phyloP scores from a whole-genome alignment of 1,140 invertebrate species.

The Drosophila watanabei region DNA sequence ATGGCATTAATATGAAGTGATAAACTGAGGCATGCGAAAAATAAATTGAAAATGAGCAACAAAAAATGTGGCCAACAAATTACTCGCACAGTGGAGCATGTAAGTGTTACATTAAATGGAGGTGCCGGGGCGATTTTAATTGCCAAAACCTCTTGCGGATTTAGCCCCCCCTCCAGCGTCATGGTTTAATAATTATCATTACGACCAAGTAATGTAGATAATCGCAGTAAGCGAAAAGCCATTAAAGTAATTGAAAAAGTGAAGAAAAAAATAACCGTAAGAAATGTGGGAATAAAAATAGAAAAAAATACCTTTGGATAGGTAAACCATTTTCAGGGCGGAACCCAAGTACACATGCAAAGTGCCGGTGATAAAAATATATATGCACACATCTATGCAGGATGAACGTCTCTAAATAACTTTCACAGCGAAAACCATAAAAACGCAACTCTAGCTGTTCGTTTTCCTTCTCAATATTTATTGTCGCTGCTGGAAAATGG shows the following conservation, averaged over 20 bases:
- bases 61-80: constrained; percentile 59
- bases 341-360: constrained; percentile 23
- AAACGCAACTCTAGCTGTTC: background rate
- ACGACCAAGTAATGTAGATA: constrained; percentile 21
- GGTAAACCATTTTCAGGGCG: constrained; percentile 26
- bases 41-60: constrained; percentile 25
- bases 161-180: constrained; percentile 1
- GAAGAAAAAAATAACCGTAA: constrained; percentile 36
- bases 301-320: constrained; percentile 14
- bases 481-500: constrained; percentile 54
- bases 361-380: constrained; percentile 36
- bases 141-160: constrained; percentile 20
- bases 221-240: constrained; percentile 30
- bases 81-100: constrained; percentile 61
- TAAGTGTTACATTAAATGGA: constrained; percentile 66
- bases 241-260: constrained; percentile 55
- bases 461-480: constrained; percentile 40
- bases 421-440: constrained; percentile 33
- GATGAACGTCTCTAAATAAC: constrained; percentile 32
- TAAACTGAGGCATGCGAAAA: constrained; percentile 26
- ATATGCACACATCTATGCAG: background rate
- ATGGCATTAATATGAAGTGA: constrained; percentile 13
- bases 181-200: constrained; percentile 44
- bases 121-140: constrained; percentile 29
- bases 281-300: constrained; percentile 27